Percentiles rank a stretch among this genome's conserved stretches.
phyloP scores from a whole-genome alignment of 2,797 vertebrate genomes.

The Onychomys leucogaster region DNA sequence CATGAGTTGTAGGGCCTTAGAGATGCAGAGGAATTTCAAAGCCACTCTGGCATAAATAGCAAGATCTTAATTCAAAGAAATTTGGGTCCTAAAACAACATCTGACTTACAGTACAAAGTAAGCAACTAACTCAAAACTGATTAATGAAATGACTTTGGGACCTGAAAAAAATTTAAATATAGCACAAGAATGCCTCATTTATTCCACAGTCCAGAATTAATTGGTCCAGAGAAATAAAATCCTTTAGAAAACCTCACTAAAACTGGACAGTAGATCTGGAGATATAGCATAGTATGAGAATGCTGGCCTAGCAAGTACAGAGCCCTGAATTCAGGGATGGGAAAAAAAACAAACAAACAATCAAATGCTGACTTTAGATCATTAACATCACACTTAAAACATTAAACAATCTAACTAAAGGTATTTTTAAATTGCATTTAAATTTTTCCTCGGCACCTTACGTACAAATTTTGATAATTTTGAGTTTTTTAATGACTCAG shows the following conservation, averaged over 20 bases:
- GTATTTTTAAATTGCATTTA: conserved; percentile 56
- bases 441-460: conserved; percentile 39
- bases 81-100: neutral
- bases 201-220: neutral
- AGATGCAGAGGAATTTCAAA: neutral
- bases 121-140: neutral
- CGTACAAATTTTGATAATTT: conserved; percentile 52
- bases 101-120: conserved; percentile 30
- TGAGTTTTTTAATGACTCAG: conserved; percentile 58
- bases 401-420: conserved; percentile 30
- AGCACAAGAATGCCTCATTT: neutral
- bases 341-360: no score
- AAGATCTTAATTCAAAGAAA: neutral
- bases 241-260: neutral
- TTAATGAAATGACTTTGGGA: conserved; percentile 17
- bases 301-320: neutral
- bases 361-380: conserved; percentile 50
- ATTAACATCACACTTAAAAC: conserved; percentile 50
- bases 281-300: neutral
- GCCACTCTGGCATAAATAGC: neutral
- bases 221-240: neutral
- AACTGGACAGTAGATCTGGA: neutral
- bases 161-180: neutral
- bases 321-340: neutral
- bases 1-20: neutral